Evolutionary conservation across 2,888 invertebrate species (phyloP).

Genomic region (Cryptocheilus praepositus): DNA sequence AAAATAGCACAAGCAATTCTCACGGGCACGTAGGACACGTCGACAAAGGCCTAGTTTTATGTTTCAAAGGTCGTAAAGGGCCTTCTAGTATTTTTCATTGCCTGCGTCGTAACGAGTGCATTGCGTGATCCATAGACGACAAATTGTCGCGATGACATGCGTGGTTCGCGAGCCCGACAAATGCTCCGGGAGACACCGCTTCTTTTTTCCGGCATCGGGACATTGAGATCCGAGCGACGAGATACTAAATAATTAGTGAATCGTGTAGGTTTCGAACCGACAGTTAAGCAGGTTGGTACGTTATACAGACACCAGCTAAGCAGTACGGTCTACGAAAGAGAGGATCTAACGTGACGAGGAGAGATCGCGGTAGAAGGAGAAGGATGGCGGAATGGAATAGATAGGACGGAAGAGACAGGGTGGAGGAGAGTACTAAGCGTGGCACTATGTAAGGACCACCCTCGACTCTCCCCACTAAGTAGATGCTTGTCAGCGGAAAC

Average conservation of each 20-base stretch:
- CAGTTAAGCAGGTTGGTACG: constrained; percentile 55
- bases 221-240: not conserved
- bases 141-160: constrained; percentile 11
- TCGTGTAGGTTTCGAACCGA: constrained; percentile 41
- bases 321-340: constrained; percentile 33
- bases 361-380: not conserved
- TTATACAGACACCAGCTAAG: constrained; percentile 45
- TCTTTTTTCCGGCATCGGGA: constrained; percentile 7
- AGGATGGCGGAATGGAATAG: not conserved
- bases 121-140: too few species aligned
- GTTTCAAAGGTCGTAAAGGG: constrained; percentile 4
- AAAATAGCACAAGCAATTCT: too few species aligned
- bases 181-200: constrained; percentile 1
- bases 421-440: constrained; percentile 39
- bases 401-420: constrained; percentile 19
- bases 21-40: too few species aligned
- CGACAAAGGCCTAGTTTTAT: too few species aligned
- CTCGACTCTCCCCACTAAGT: constrained; percentile 56
- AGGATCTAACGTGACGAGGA: not conserved
- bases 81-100: constrained; percentile 2
- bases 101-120: not conserved
- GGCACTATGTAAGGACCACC: constrained; percentile 50
- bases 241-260: constrained; percentile 52
- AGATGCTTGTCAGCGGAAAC: constrained; percentile 73
- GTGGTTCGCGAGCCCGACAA: constrained; percentile 4